These are phyloP conservation scores for Asarcornis scutulata DNA, from an alignment of 2,113 vertebrate genomes.

Conservation along the genomic window DNA sequence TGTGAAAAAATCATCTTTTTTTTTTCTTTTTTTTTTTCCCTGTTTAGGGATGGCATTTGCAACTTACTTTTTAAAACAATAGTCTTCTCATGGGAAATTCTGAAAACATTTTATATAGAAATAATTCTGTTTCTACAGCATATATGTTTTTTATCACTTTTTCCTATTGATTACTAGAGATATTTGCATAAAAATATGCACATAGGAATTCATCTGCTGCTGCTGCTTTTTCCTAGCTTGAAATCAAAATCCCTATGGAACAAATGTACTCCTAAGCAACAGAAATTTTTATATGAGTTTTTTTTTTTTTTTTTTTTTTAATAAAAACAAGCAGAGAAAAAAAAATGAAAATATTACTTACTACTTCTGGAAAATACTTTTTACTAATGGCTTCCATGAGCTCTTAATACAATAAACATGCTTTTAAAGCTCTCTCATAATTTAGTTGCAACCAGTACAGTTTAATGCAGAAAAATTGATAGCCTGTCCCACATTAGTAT, in stretches of 20 bases:
- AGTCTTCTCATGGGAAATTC: slow-evolving; percentile 52
- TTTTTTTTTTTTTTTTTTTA: slow-evolving; percentile 47
- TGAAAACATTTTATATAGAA: slow-evolving; percentile 32
- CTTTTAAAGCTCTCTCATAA: slow-evolving; percentile 48
- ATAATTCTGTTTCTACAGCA: slow-evolving; percentile 44
- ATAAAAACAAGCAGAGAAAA: slow-evolving; percentile 34
- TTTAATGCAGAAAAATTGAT: slow-evolving; percentile 44
- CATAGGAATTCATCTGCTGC: slow-evolving; percentile 33
- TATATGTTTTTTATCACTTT: slow-evolving; percentile 44
- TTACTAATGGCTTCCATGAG: slow-evolving; percentile 43
- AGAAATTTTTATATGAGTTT: background rate
- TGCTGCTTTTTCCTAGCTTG: slow-evolving; percentile 46
- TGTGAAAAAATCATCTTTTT: background rate
- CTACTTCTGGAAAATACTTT: slow-evolving; percentile 45
- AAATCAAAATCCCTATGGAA: slow-evolving; percentile 51
- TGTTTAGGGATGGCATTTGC: background rate
- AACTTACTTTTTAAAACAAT: slow-evolving; percentile 28
- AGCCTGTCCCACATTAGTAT: background rate
- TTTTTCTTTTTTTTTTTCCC: background rate
- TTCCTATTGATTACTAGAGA: slow-evolving; percentile 37
- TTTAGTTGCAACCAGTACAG: slow-evolving; percentile 6
- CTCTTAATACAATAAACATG: slow-evolving; percentile 49
- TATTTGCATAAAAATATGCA: slow-evolving; percentile 45
- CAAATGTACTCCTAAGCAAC: slow-evolving; percentile 38
- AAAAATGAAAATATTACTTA: slow-evolving; percentile 33